phyloP scores from a whole-genome alignment of 2,888 invertebrate genomes.

The Germaria angustata region DNA sequence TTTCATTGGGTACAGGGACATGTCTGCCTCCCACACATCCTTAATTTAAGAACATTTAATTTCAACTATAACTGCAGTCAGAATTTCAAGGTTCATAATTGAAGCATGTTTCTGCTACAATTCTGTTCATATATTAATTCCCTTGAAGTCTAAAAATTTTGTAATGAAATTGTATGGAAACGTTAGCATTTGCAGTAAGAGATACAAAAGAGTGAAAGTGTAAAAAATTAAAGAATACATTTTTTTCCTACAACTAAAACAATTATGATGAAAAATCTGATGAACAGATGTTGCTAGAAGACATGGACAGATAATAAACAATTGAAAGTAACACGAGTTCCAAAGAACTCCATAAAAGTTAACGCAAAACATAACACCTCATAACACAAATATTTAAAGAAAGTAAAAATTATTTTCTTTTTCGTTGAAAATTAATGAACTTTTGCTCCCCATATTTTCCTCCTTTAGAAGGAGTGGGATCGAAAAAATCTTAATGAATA shows the following conservation, averaged over 20 bases:
- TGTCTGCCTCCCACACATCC: no score
- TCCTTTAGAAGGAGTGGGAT: neutral
- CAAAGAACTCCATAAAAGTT: constrained; percentile 49
- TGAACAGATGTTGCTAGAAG: constrained; percentile 44
- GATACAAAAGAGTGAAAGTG: neutral
- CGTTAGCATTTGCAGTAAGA: constrained; percentile 17
- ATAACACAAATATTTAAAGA: constrained; percentile 10
- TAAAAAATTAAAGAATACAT: no score
- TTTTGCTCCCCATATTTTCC: neutral
- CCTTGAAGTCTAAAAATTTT: neutral
- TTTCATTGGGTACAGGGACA: no score
- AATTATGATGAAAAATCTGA: constrained; percentile 25
- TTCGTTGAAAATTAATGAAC: neutral
- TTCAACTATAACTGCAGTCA: no score
- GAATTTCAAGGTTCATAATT: no score
- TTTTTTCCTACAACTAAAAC: neutral
- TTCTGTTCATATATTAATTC: no score
- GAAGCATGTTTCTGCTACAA: no score
- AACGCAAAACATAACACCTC: constrained; percentile 51
- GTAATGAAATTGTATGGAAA: neutral
- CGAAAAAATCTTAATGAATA: neutral
- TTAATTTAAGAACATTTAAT: no score
- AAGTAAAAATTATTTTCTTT: constrained; percentile 2
- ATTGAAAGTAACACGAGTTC: constrained; percentile 18
- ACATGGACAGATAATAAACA: constrained; percentile 39